Evolutionary conservation across 2,888 invertebrate genomes (phyloP), one percentile per base, ranked within the genome.

Genomic region (Dendrolimus houi): DNA sequence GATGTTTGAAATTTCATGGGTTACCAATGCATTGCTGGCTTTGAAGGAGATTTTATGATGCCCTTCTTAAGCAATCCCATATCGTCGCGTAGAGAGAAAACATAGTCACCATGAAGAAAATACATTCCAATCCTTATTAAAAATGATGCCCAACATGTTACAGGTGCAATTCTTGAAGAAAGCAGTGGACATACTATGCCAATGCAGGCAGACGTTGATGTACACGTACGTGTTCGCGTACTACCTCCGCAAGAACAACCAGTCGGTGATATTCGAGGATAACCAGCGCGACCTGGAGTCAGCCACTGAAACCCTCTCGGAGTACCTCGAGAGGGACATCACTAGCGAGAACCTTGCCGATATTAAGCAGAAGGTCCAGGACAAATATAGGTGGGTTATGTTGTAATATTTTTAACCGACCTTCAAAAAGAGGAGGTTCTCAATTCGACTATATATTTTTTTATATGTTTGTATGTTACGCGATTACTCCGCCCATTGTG

Each of bases 201-300:
- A 96, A 85, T 99, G 99, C 92, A 94, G 99, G 67, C 98, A 99
- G 87, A 99, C 99, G 14, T 92, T 99, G 58, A 99, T 99, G 98
- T 99, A 98, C 92, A 99, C 99, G 56, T 99, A 99, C 86, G 99
- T 99, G 69, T 99, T 99, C 93, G 99, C 99, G 74, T 99, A 98
- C 91, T 99, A 99, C 89, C 93, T 99, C 81, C 94, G 95, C 85
- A 98, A 98, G 92, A 99, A 98, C 92, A 99, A 99, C 92, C 99
- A 99, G 91, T 97, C 98, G 75, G 96, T 97, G 88, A 98, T 99
- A 84, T 99, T 99, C 87, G 99, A 99, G 93, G 98, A 97, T 88
- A 99, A 99, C 93, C 99, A 99, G 93, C 96, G 96, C 77, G 99
- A 99, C 92, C 92, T 99, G 74, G 99, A 99, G 92, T 96, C 96